Evolutionary conservation across 2,113 vertebrate genomes (phyloP), one percentile per base, ranked within the genome.

Genomic region (Phalacrocorax carbo): DNA sequence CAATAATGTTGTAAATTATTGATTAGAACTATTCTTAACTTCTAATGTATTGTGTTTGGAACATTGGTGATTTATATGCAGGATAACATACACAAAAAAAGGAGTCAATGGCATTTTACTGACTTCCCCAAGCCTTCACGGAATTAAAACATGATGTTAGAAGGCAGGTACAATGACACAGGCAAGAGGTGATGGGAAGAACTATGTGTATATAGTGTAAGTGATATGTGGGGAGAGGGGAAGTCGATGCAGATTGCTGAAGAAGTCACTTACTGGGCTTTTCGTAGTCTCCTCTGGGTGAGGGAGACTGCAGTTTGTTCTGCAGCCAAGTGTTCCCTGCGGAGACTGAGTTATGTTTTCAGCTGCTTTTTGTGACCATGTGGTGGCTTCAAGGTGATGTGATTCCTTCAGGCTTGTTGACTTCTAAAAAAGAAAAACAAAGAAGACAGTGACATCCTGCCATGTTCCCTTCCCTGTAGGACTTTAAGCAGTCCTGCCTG

Each of bases 391-490:
- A 38, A 82, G 54, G 87, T 2, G 9, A 40, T 16, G 54, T 5
- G 42, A 78, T 68, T 66, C 76, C 60, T 81, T 60, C 58, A 62
- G 36, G 66, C 44, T 57, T 77, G 46, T 10, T 64, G 76, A 38
- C 38, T 90, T 77, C 70, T 81, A 13, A 87, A 62, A 79, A 58
- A 80, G 26, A 34, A 93, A 92, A 93, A 83, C 71, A 93, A 97
- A 84, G 51, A 88, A 52, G 23, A 21, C 2, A 6, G n/a, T 75
- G 85, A 42, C 38, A 58, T 73, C 62, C 8, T 81, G 48, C 69
- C 0, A 3, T 23, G 42, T 64, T 48, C 42, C 32, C 27, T 46
- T 62, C 54, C 46, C 32, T 83, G 60, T 15, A 22, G 79, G 36
- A 21, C 38, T 85, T 83, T 13, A 57, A 54, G 4, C 0, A 1